Conservation (phyloP, 2,888 invertebrate species). For the Prenolepis imparis region DNA sequence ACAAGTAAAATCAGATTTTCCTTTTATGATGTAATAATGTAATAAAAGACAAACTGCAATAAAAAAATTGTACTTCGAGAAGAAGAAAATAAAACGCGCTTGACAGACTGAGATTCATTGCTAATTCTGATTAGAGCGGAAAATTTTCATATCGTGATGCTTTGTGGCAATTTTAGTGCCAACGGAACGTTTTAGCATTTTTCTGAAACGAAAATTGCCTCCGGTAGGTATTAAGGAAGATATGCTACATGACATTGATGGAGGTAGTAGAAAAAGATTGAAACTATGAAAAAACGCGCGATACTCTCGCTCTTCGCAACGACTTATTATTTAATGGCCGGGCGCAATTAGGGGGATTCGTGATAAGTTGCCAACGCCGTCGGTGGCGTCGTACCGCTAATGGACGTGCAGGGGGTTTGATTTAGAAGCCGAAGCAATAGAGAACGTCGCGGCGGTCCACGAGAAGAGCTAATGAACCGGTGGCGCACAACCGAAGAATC, state of each 20-base stretch:
- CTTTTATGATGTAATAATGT: neutral
- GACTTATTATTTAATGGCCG: conserved; percentile 6
- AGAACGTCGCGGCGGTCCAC: conserved; percentile 19
- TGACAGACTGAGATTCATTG: neutral
- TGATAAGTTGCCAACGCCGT: conserved; percentile 12
- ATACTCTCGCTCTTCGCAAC: neutral
- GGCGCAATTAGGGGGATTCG: conserved; percentile 11
- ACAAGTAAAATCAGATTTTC: neutral
- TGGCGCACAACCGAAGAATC: neutral
- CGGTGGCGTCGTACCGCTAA: neutral
- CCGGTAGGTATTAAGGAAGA: neutral
- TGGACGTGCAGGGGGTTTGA: neutral
- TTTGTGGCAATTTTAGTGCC: neutral
- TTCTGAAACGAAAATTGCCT: neutral
- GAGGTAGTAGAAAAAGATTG: neutral
- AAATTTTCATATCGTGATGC: neutral
- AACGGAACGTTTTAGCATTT: neutral
- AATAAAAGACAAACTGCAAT: neutral
- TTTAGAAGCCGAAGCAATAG: conserved; percentile 32
- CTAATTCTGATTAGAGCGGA: neutral
- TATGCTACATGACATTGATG: neutral
- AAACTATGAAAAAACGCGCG: neutral
- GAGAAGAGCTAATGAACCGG: conserved; percentile 34
- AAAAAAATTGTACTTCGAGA: neutral
- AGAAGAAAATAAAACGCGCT: neutral